These are phyloP conservation scores for Champsocephalus esox DNA, from an alignment of 2,797 vertebrate species.

Conservation along the genomic window DNA sequence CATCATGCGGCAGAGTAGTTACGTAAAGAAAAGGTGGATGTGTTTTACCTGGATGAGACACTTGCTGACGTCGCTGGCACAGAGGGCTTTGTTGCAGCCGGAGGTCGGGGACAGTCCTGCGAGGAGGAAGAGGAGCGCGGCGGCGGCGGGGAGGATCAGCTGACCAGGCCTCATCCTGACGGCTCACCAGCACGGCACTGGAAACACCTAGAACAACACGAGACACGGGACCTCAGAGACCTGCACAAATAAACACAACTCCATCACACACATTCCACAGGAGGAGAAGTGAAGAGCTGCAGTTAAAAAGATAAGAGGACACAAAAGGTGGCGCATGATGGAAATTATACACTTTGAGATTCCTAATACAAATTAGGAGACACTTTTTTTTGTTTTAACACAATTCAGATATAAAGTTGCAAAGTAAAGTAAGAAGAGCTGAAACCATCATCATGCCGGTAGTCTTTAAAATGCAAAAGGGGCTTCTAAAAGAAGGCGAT, in stretches of 20 bases:
- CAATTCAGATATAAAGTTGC: neutral
- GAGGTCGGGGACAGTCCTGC: slow-evolving; percentile 83
- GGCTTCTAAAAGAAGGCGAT: no score
- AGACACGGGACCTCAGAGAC: slow-evolving; percentile 27
- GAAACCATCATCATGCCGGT: no score
- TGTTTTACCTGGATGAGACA: slow-evolving; percentile 94
- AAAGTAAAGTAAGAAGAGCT: no score
- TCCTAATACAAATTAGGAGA: neutral
- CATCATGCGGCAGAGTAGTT: neutral
- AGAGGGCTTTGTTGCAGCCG: slow-evolving; percentile 97
- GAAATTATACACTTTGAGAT: neutral
- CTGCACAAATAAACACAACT: slow-evolving; percentile 46
- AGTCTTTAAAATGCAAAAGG: no score
- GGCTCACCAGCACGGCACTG: slow-evolving; percentile 71
- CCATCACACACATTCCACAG: slow-evolving; percentile 25
- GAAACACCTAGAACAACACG: slow-evolving; percentile 70
- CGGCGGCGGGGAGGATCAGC: slow-evolving; percentile 71
- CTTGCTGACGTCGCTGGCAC: slow-evolving; percentile 98
- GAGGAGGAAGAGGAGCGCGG: slow-evolving; percentile 85
- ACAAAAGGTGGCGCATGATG: neutral
- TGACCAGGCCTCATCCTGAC: slow-evolving; percentile 89
- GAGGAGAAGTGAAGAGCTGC: neutral
- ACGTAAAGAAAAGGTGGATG: neutral
- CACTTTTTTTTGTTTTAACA: neutral
- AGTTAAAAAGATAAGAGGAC: neutral